phyloP scores from a whole-genome alignment of 1,140 invertebrate species.

The Dendroctonus ponderosae region DNA sequence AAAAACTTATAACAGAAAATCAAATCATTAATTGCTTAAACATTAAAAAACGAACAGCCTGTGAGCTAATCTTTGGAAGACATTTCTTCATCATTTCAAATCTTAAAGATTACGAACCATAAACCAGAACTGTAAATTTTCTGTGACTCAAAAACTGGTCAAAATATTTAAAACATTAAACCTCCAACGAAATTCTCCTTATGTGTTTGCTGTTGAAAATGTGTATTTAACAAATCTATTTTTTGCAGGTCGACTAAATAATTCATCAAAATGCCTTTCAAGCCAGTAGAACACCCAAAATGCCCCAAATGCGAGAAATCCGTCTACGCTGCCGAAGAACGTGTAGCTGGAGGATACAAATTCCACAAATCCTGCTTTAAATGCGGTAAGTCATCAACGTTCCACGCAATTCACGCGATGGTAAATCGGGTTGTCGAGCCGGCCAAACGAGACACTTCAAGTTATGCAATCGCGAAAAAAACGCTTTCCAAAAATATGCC shows the following conservation, averaged over 20 bases:
- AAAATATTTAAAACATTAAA: too few relatives aligned
- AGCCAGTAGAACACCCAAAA: conserved; percentile 91
- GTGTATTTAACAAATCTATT: conserved; percentile 14
- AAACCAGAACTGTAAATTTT: too few relatives aligned
- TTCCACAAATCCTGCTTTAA: conserved; percentile 99
- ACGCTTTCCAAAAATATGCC: conserved; percentile 14
- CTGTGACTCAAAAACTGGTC: too few relatives aligned
- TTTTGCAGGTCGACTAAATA: conserved; percentile 59
- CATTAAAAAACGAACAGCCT: too few relatives aligned
- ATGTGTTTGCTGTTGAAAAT: too few relatives aligned
- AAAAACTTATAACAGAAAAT: too few relatives aligned
- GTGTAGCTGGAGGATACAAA: conserved; percentile 94
- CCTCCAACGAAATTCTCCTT: too few relatives aligned
- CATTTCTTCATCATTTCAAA: too few relatives aligned
- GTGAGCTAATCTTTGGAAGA: too few relatives aligned
- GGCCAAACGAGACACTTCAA: neutral
- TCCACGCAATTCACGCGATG: conserved; percentile 4
- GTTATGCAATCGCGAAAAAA: neutral
- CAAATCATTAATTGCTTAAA: too few relatives aligned
- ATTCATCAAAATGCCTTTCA: conserved; percentile 90
- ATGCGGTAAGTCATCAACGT: conserved; percentile 76
- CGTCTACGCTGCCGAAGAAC: conserved; percentile 98
- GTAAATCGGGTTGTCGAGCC: neutral
- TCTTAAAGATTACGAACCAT: too few relatives aligned
- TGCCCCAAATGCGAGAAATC: conserved; percentile 98